Evolutionary conservation across 1,140 invertebrate genomes (phyloP).

Genomic region (Ylistrum balloti): DNA sequence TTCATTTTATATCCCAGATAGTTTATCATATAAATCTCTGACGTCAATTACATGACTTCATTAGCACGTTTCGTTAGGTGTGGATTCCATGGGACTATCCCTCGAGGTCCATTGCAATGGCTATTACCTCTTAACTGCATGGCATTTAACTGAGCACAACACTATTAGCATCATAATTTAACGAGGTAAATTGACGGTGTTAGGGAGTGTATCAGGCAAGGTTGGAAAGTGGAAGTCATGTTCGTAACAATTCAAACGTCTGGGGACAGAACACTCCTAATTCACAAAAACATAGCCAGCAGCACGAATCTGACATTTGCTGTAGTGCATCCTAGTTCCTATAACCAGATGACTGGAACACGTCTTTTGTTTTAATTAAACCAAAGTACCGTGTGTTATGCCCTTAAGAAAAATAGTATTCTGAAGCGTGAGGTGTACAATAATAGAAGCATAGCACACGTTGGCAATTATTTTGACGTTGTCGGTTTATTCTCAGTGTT

Average conservation of each 20-base stretch:
- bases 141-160: background rate
- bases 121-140: no score
- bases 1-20: no score
- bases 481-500: background rate
- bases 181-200: background rate
- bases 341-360: background rate
- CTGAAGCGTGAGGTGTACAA: background rate
- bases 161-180: background rate
- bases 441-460: background rate
- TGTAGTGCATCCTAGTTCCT: background rate
- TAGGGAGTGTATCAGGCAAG: background rate
- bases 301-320: background rate
- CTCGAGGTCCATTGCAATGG: no score
- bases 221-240: background rate
- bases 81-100: no score
- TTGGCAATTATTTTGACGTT: background rate
- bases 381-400: background rate
- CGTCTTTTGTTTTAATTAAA: slow-evolving; percentile 11
- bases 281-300: background rate
- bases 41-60: no score
- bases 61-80: no score
- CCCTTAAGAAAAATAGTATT: background rate
- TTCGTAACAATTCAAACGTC: background rate
- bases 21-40: no score
- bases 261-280: background rate